phyloP scores from a whole-genome alignment of 2,888 invertebrate species.

The Reticulitermes lucifugus region DNA sequence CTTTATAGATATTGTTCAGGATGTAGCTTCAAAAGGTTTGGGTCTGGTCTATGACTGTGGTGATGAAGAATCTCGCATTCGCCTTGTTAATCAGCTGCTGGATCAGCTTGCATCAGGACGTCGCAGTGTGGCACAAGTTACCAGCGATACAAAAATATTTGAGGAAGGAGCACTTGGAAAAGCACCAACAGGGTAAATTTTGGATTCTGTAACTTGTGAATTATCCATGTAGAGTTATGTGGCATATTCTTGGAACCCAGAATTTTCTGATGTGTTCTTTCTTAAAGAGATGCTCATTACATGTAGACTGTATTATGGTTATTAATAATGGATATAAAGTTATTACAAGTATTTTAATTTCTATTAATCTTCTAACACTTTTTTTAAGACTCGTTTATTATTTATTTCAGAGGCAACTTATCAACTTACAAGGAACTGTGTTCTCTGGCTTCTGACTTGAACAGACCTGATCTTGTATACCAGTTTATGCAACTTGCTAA shows the following conservation, averaged over 20 bases:
- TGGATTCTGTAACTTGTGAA: too few relatives aligned
- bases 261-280: too few relatives aligned
- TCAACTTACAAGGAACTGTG: constrained; percentile 96
- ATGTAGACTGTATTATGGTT: too few relatives aligned
- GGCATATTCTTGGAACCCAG: too few relatives aligned
- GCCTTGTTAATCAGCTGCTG: constrained; percentile 81
- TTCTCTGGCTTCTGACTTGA: constrained; percentile 91
- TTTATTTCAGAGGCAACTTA: constrained; percentile 78
- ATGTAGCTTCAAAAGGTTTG: constrained; percentile 91
- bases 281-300: too few relatives aligned
- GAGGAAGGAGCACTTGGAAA: constrained; percentile 89
- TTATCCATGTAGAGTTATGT: too few relatives aligned
- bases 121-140: constrained; percentile 78
- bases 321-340: too few relatives aligned
- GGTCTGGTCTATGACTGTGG: constrained; percentile 89
- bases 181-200: constrained; percentile 81
- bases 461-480: constrained; percentile 94
- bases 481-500: constrained; percentile 97
- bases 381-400: background rate
- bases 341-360: background rate
- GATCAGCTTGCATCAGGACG: constrained; percentile 87
- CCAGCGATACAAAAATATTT: constrained; percentile 86
- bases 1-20: constrained; percentile 87
- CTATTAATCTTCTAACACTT: background rate
- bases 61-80: constrained; percentile 75